phyloP scores from a whole-genome alignment of 2,888 invertebrate species.

The Xylophagus ater region DNA sequence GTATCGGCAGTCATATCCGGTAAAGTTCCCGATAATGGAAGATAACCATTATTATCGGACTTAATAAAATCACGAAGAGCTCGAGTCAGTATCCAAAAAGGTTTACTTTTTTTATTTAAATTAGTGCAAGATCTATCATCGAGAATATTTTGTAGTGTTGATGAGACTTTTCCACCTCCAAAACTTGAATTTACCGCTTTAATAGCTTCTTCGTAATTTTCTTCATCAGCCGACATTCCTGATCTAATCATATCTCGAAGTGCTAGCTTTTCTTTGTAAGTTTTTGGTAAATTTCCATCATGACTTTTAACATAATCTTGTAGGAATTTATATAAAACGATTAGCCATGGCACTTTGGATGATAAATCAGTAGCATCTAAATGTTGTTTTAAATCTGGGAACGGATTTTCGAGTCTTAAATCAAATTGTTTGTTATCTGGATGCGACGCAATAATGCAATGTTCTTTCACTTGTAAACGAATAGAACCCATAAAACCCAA shows the following conservation, averaged over 20 bases:
- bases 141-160: slow-evolving; percentile 60
- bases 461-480: slow-evolving; percentile 74
- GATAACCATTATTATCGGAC: slow-evolving; percentile 65
- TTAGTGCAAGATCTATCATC: slow-evolving; percentile 70
- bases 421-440: slow-evolving; percentile 85
- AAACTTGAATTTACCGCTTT: slow-evolving; percentile 80
- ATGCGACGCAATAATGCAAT: slow-evolving; percentile 83
- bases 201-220: slow-evolving; percentile 92
- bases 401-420: slow-evolving; percentile 77
- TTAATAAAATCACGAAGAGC: slow-evolving; percentile 79
- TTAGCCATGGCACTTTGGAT: slow-evolving; percentile 64
- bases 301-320: slow-evolving; percentile 61
- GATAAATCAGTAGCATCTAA: slow-evolving; percentile 44
- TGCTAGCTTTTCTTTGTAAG: slow-evolving; percentile 54
- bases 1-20: slow-evolving; percentile 98
- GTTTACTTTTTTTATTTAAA: slow-evolving; percentile 62
- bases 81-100: slow-evolving; percentile 89
- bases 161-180: slow-evolving; percentile 56
- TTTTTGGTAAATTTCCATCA: slow-evolving; percentile 48
- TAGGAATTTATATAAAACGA: slow-evolving; percentile 74
- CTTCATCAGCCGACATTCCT: slow-evolving; percentile 55
- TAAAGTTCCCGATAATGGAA: slow-evolving; percentile 78
- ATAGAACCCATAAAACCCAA: slow-evolving; percentile 89
- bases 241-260: slow-evolving; percentile 49
- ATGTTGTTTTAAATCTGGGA: slow-evolving; percentile 61